Evolutionary conservation across 2,113 vertebrate species (phyloP), one percentile per base, ranked within the genome.

Genomic region (Ceratotherium simum): DNA sequence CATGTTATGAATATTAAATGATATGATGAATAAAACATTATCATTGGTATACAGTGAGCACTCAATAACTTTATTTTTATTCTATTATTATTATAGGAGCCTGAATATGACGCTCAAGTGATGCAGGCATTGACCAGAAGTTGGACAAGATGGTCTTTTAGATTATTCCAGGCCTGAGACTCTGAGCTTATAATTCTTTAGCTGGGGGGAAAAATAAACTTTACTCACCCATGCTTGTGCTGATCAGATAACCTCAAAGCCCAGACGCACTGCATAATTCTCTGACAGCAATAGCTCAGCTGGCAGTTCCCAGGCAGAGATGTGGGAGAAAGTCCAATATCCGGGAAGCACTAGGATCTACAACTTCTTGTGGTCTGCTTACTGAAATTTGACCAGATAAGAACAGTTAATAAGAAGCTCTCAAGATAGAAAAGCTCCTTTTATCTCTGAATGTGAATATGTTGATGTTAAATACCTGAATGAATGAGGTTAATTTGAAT

Each of bases 191-290:
- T 90, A 97, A 95, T 97, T 95, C 69, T 96, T 92, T 84, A 79
- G 25, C 70, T 29, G 4, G 65, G 72, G 5, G 5, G 82, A 87
- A 54, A 96, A 90, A 69, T 51, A 95, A 98, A 96, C 70, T 94
- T 98, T 92, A 94, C 80, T 98, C 76, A 92, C 79, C n/a, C 25
- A 90, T 90, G 75, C 70, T 75, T 94, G 75, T 90, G 58, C 80
- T 97, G 80, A 98, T 97, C 92, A 97, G 98, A 97, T 97, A 98
- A 94, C 80, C 64, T 90, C 83, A 90, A 87, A 96, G 69, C 69
- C 90, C 95, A 98, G 97, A 96, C 90, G 95, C 42, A 90, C 69
- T 96, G 92, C 76, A 92, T 98, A 98, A 96, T 97, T 97, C 92
- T 90, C 87, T 2, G 46, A 93, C 95, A 97, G 94, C 92, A 97